Base-by-base conservation (phyloP, 1,140 invertebrate species). In the Ceratosolen solmsi region DNA sequence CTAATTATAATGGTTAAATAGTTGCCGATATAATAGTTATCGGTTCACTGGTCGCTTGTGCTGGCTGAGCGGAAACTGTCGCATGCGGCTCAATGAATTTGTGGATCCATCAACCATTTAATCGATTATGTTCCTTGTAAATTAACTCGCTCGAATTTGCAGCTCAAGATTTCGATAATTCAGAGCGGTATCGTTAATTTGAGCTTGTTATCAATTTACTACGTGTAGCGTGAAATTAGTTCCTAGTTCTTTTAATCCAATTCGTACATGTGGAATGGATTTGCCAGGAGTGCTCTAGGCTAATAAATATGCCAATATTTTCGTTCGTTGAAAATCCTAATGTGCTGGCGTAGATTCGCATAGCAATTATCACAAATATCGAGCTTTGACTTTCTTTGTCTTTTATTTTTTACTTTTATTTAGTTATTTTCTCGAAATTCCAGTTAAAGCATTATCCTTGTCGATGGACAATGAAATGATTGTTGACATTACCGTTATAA, bases 81-180 rank as follows among this genome's bases (percentile, higher is more conserved):
- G 33, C 36, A n/a, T 1, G 17, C 22, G 20, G 63, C 27, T 33
- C 33, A 68, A 68, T 38, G 20, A 68, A 11, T 38, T 22, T 38
- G 33, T n/a, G 63, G 22, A 38, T 68, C 4, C 22, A 4, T 38
- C 0, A n/a, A 38, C 17, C 33, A 38, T 68, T 38, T 38, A 68
- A 33, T 38, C 36, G 20, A 68, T 38, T 22, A n/a, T 68, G 5
- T 68, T 38, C 33, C 33, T 68, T 38, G 33, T 68, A 68, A 68
- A 68, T 38, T 38, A 38, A 68, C 36, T 68, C 8, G 33, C 3
- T 2, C 27, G 33, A 68, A 38, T 68, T 38, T 11, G 33, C 38
- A 68, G 33, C 33, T 38, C 33, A 68, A 38, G 33, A 68, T 68
- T 68, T 38, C 63, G 20, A 68, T 68, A 68, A 68, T 68, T 68